These are phyloP conservation scores for Melieria crassipennis DNA, from an alignment of 2,888 invertebrate genomes.

Conservation along the genomic window DNA sequence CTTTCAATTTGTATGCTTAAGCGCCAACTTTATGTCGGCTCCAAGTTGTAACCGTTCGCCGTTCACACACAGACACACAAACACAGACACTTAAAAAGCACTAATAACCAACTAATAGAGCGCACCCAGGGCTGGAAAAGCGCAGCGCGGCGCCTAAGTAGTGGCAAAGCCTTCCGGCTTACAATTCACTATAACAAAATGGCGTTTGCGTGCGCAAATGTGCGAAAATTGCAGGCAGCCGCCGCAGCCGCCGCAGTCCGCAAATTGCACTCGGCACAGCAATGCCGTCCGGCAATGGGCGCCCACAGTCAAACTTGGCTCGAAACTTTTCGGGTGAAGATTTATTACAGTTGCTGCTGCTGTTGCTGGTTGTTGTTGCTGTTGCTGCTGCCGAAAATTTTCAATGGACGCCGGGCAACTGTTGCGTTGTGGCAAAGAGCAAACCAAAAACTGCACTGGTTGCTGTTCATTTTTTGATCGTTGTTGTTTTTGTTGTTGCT, in stretches of 20 bases:
- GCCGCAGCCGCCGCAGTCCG: slow-evolving; percentile 3
- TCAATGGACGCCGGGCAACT: slow-evolving; percentile 10
- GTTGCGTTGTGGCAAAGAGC: slow-evolving; percentile 20
- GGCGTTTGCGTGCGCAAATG: slow-evolving; percentile 11
- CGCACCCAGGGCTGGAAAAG: too few relatives aligned
- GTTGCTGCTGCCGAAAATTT: background rate
- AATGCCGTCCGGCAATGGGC: slow-evolving; percentile 5
- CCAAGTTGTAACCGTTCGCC: too few relatives aligned
- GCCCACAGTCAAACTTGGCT: slow-evolving; percentile 14
- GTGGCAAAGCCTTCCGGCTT: too few relatives aligned
- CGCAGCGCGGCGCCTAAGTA: too few relatives aligned
- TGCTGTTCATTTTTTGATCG: background rate
- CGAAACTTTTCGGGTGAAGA: slow-evolving; percentile 27
- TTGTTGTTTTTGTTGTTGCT: slow-evolving; percentile 13
- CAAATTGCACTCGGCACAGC: slow-evolving; percentile 19
- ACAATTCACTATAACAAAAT: too few relatives aligned
- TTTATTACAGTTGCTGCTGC: slow-evolving; percentile 27
- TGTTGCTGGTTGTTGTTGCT: slow-evolving; percentile 15
- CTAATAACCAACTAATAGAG: too few relatives aligned
- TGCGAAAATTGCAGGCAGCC: slow-evolving; percentile 19
- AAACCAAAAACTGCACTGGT: background rate
- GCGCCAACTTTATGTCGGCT: background rate
- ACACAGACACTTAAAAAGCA: too few relatives aligned
- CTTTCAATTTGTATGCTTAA: slow-evolving; percentile 5
- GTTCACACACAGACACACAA: too few relatives aligned